Conservation (phyloP, 2,113 vertebrate genomes). For the Serinus canaria region DNA sequence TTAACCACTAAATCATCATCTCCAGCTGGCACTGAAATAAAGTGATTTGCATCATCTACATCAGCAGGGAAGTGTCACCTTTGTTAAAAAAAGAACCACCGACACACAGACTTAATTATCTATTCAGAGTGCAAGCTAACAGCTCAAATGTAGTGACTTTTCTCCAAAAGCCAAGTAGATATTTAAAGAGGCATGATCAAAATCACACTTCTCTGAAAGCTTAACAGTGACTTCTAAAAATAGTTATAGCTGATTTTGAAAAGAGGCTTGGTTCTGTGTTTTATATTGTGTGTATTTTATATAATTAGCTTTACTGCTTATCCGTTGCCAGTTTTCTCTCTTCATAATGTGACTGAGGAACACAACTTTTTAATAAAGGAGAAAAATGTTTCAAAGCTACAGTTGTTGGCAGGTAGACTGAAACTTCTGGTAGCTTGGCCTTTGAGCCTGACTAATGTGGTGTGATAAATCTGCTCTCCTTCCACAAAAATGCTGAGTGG, state of each 20-base stretch:
- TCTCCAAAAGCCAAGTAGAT: not conserved
- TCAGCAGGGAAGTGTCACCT: slow-evolving; percentile 58
- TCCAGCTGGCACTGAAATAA: slow-evolving; percentile 43
- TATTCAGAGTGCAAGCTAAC: slow-evolving; percentile 30
- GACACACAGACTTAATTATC: slow-evolving; percentile 59
- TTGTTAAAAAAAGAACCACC: slow-evolving; percentile 64
- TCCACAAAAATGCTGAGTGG: not conserved
- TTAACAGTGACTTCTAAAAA: slow-evolving; percentile 1
- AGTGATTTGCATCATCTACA: slow-evolving; percentile 58
- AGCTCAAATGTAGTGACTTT: slow-evolving; percentile 11
- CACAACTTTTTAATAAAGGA: not conserved
- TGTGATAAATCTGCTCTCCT: not conserved
- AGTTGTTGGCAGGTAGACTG: not conserved
- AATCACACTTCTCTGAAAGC: slow-evolving; percentile 4
- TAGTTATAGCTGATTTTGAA: not conserved
- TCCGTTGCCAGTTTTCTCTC: not conserved
- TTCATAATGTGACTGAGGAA: not conserved
- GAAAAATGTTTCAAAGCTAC: not conserved
- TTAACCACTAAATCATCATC: slow-evolving; percentile 35
- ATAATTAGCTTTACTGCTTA: not conserved
- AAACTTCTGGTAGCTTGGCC: not conserved
- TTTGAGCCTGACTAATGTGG: not conserved
- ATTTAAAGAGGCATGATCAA: slow-evolving; percentile 30
- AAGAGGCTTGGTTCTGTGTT: not conserved
- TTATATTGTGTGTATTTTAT: not conserved